phyloP scores from a whole-genome alignment of 2,113 vertebrate species.

The Fulmarus glacialis region DNA sequence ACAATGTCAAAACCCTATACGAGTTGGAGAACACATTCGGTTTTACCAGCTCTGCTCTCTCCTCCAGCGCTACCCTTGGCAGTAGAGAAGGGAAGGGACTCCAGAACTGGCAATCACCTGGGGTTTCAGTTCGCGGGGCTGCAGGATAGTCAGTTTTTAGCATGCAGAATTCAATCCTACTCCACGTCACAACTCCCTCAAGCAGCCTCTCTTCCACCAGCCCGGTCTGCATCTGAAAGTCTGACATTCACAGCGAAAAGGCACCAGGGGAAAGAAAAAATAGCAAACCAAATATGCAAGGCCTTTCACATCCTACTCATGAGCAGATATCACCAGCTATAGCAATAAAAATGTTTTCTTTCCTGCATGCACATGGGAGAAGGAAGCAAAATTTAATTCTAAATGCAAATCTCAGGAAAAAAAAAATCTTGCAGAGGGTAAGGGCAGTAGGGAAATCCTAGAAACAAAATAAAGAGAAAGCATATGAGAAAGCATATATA shows the following conservation, averaged over 20 bases:
- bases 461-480: neutral
- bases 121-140: neutral
- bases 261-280: neutral
- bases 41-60: neutral
- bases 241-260: neutral
- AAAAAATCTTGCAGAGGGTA: neutral
- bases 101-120: neutral
- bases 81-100: neutral
- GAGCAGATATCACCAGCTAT: neutral
- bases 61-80: neutral
- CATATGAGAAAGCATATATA: neutral
- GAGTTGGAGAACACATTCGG: neutral
- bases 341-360: conserved; percentile 49
- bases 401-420: conserved; percentile 17
- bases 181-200: neutral
- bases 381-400: conserved; percentile 15
- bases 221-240: neutral
- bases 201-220: neutral
- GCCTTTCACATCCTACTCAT: conserved; percentile 7
- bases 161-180: neutral
- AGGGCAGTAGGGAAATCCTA: conserved; percentile 11
- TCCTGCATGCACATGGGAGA: neutral
- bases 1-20: neutral
- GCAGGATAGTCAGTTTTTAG: neutral
- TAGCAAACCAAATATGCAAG: conserved; percentile 16